Evolutionary conservation across 2,888 invertebrate genomes (phyloP).

Genomic region (Acrocyrtus sp.): DNA sequence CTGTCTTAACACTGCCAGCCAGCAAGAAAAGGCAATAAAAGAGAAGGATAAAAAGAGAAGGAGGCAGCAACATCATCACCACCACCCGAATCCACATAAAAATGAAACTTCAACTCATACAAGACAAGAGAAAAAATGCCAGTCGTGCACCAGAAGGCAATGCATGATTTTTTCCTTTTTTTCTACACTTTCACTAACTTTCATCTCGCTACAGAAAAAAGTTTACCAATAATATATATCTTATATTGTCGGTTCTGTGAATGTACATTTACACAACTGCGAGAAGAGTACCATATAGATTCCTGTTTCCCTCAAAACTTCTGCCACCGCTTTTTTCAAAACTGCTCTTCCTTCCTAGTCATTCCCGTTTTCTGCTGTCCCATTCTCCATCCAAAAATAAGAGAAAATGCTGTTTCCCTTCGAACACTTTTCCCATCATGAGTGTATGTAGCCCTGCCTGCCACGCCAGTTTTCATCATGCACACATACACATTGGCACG

Average conservation of each 20-base stretch:
- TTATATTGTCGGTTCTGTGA: not conserved
- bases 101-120: slow-evolving; percentile 34
- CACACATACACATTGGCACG: slow-evolving; percentile 52
- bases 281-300: no score
- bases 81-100: slow-evolving; percentile 35
- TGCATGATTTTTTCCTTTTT: slow-evolving; percentile 24
- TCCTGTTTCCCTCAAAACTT: no score
- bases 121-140: slow-evolving; percentile 9
- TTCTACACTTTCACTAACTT: slow-evolving; percentile 1
- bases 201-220: not conserved
- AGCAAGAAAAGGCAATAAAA: slow-evolving; percentile 44
- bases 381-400: slow-evolving; percentile 21
- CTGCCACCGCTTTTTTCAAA: not conserved
- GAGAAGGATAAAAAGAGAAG: slow-evolving; percentile 30
- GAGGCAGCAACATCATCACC: slow-evolving; percentile 27
- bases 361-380: slow-evolving; percentile 21
- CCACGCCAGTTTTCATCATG: slow-evolving; percentile 50
- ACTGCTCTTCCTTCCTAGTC: not conserved
- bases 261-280: no score
- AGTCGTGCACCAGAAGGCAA: slow-evolving; percentile 30
- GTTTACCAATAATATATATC: no score
- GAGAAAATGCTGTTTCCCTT: slow-evolving; percentile 28
- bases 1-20: not conserved
- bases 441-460: not conserved
- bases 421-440: slow-evolving; percentile 18